These are phyloP conservation scores for Patagioenas fasciata DNA, from an alignment of 2,113 vertebrate genomes.

Conservation along the genomic window DNA sequence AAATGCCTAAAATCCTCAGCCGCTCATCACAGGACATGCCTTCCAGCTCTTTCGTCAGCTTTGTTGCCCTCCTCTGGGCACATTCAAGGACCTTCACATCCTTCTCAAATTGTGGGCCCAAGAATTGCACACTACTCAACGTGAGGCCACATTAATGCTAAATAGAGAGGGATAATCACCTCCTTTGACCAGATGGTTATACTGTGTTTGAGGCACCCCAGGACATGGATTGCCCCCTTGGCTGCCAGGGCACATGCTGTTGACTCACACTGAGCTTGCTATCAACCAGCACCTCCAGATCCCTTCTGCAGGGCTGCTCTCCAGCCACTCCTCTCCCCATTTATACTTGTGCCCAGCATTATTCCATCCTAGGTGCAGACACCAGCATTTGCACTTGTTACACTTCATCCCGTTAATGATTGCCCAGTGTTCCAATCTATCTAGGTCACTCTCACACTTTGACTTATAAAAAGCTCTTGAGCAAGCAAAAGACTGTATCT, in stretches of 20 bases:
- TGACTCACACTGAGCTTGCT: neutral
- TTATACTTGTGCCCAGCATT: neutral
- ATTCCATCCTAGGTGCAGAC: neutral
- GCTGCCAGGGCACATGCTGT: neutral
- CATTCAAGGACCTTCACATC: neutral
- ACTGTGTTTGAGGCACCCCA: neutral
- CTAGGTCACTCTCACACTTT: neutral
- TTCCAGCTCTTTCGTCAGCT: neutral
- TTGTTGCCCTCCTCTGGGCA: neutral
- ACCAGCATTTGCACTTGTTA: neutral
- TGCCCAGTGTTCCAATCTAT: neutral
- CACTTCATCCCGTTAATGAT: neutral
- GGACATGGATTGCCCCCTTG: neutral
- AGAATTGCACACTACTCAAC: neutral
- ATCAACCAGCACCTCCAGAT: neutral
- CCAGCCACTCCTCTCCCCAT: neutral
- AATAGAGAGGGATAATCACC: accelerated
- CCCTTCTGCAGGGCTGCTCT: neutral
- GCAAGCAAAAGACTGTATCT: neutral
- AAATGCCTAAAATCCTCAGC: neutral
- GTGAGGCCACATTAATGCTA: accelerated
- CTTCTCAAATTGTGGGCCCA: neutral
- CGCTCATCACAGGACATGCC: accelerated
- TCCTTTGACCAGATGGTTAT: accelerated
- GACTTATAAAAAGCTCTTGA: neutral